Base-by-base conservation (phyloP, 2,888 invertebrate species). In the Polydrusus tereticollis region DNA sequence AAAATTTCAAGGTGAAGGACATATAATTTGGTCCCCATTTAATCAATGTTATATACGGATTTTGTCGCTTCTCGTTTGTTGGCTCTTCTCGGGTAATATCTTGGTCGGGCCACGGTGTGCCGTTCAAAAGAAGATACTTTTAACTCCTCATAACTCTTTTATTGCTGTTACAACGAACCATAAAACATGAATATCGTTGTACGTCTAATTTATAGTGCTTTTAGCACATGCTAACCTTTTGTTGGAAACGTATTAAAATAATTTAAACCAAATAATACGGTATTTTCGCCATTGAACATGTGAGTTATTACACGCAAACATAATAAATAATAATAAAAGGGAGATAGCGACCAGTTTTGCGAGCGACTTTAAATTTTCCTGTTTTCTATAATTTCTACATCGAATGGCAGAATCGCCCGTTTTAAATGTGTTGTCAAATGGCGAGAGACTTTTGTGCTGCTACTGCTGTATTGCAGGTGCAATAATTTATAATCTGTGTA, bases 161-260 rank as follows among this genome's bases (percentile, higher is more conserved):
- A 60, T 57, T 65, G 69, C 73, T 58, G 65, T 66, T 66, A 66
- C 75, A 66, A 18, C 64, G 55, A 21, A 50, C 58, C 64, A 72
- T 75, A 75, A 75, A 75, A 69, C 71, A 72, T 72, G 63, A 68
- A 72, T 74, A 69, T 69, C 60, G 50, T 69, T 69, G 68, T 68
- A 50, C 62, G 41, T 65, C 29, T 71, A 75, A 76, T 76, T 74
- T 76, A 76, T 69, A 57, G 66, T 65, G 65, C 73, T 73, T 75
- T 75, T 75, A 74, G 73, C 75, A 71, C 72, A 69, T 73, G 72
- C 72, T 75, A 65, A 72, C 72, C 75, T 72, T 69, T 75, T 75
- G 72, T 73, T 60, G 72, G 59, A 64, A 72, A 60, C 69, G 58
- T 75, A 73, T 73, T 75, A 75, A 75, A 75, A 71, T 69, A 65